These are phyloP conservation scores for Onychomys leucogaster DNA, from an alignment of 2,797 vertebrate species.

Conservation along the genomic window DNA sequence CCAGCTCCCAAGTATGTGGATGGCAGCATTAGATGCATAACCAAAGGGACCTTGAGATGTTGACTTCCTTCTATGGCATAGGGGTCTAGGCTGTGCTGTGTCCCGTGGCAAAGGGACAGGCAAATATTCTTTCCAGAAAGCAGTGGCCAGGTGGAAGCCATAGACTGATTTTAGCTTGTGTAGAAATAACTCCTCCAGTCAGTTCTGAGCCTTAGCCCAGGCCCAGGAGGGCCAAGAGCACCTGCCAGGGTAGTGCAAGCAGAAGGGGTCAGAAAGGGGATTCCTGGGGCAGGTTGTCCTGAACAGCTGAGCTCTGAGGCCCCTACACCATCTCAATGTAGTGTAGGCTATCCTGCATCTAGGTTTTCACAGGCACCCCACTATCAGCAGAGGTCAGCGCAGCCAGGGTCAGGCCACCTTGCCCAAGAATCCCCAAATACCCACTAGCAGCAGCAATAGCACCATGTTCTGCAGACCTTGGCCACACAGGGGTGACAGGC, in stretches of 20 bases:
- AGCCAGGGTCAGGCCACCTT: neutral
- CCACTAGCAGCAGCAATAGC: neutral
- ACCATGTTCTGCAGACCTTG: rapidly evolving
- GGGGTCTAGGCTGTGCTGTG: neutral
- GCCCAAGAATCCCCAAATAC: neutral
- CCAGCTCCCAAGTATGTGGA: neutral
- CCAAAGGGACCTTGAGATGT: neutral
- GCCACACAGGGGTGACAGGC: neutral
- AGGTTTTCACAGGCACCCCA: neutral
- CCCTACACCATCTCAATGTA: neutral
- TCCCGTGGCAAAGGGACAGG: rapidly evolving
- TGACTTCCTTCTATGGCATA: neutral
- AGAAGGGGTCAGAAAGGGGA: neutral
- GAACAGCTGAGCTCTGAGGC: neutral
- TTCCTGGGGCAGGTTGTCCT: neutral
- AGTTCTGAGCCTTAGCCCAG: neutral
- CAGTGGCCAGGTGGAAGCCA: rapidly evolving
- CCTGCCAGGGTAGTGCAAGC: rapidly evolving
- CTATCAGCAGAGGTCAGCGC: neutral
- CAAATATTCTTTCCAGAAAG: neutral
- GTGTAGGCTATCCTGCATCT: neutral
- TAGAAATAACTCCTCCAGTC: neutral
- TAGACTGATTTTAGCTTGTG: rapidly evolving
- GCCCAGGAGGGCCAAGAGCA: neutral
- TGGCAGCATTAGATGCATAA: neutral